Base-by-base conservation (phyloP, 2,113 vertebrate genomes). In the Pseudopipra pipra region DNA sequence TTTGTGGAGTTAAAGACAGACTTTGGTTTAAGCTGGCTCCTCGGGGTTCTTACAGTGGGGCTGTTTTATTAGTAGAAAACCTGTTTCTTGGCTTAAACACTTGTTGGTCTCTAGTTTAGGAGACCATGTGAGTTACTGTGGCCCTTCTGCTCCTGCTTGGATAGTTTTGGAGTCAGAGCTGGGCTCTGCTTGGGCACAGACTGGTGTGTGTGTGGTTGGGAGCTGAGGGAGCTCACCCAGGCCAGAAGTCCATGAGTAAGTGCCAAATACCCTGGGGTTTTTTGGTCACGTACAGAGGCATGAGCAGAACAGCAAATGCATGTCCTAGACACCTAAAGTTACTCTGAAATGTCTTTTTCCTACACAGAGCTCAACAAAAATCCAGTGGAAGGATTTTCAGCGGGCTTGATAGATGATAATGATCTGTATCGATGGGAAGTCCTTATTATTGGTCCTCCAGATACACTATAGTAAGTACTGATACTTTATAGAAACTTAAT, bases 361-460 rank as follows among this genome's bases (percentile, higher is more conserved):
- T 89, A 86, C 96, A 91, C 98, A 99, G 99, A 99, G 98, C 98
- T 99, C 97, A 99, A 99, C 98, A 99, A 99, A 98, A 99, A 99
- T 96, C 99, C 99, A 95, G 99, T 99, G 95, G 99, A 99, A 98
- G 99, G 99, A 91, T 99, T 99, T 98, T 99, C 99, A 96, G 99
- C 99, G 79, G 99, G 99, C 87, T 98, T 99, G 97, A 99, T 99
- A 97, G 99, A 99, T 97, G 99, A 99, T 98, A 99, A 98, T 97
- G 99, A 99, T 97, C 99, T 99, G 82, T 99, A 99, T 98, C 99
- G 99, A 98, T 99, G 99, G 99, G 99, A 99, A 99, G 99, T 99
- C 93, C 99, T 99, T 87, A 99, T 99, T 97, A 99, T 99, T 82
- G 99, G 99, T 58, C 99, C 99, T 96, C 99, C 99, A 96, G 99